Evolutionary conservation across 2,888 invertebrate species (phyloP).

Genomic region (Marasmarcha lunaedactyla): DNA sequence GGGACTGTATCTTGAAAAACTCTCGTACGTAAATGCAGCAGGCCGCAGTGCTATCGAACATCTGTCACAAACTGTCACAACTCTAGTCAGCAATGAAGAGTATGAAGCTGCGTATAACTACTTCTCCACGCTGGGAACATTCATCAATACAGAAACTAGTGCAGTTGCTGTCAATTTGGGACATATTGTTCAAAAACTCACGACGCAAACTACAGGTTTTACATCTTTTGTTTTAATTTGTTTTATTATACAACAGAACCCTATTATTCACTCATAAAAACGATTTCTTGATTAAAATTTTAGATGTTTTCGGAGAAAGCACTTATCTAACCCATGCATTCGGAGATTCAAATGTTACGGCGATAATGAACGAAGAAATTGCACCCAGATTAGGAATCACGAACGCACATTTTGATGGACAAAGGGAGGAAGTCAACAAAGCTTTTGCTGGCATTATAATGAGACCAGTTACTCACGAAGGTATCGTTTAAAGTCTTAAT

Average conservation of each 20-base stretch:
- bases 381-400: constrained; percentile 73
- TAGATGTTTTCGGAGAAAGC: too few species aligned
- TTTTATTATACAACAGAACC: too few species aligned
- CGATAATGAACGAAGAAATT: constrained; percentile 79
- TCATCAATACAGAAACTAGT: constrained; percentile 69
- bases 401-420: constrained; percentile 71
- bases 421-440: constrained; percentile 64
- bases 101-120: constrained; percentile 71
- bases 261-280: too few species aligned
- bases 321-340: background rate
- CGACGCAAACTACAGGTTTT: too few species aligned
- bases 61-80: constrained; percentile 58
- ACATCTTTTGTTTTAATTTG: too few species aligned
- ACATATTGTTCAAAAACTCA: constrained; percentile 42
- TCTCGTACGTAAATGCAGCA: constrained; percentile 75
- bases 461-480: constrained; percentile 75
- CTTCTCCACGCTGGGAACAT: constrained; percentile 72
- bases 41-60: constrained; percentile 71
- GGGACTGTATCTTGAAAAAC: constrained; percentile 53
- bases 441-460: constrained; percentile 74
- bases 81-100: constrained; percentile 55
- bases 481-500: too few species aligned
- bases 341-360: background rate
- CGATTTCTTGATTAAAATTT: too few species aligned
- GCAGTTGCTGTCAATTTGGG: constrained; percentile 79